A percentile compares a stretch with the other conserved stretches of the same genome.
Evolutionary conservation across 2,113 vertebrate species (phyloP).

Genomic region (Apaloderma vittatum): DNA sequence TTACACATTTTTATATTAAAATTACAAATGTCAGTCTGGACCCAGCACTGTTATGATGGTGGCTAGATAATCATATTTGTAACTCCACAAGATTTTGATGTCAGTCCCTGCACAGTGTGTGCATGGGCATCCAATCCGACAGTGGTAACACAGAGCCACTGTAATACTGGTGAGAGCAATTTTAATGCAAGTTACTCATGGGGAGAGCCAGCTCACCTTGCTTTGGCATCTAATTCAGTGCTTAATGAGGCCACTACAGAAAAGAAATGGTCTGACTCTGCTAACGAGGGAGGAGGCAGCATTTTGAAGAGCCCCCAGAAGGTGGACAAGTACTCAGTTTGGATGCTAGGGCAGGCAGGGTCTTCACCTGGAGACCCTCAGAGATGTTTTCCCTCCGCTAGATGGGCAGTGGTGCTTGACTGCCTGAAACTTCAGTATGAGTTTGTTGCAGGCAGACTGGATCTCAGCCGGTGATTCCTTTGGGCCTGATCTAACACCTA

Average conservation of each 20-base stretch:
- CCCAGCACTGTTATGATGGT: no score
- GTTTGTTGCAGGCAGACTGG: neutral
- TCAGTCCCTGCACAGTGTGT: neutral
- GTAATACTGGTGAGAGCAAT: neutral
- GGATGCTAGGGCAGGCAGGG: neutral
- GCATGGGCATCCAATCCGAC: neutral
- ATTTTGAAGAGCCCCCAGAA: neutral
- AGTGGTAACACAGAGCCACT: neutral
- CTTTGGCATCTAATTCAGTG: neutral
- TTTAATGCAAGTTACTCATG: neutral
- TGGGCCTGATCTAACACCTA: conserved; percentile 24
- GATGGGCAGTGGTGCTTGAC: fast-evolving
- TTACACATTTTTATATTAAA: neutral
- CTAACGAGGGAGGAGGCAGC: neutral
- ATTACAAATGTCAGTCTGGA: neutral
- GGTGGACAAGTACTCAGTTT: neutral
- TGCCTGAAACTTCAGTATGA: fast-evolving
- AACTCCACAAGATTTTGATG: neutral
- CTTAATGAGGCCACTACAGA: neutral
- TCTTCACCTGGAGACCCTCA: neutral
- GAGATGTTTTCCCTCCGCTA: neutral
- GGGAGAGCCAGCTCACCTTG: neutral
- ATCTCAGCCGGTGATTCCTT: neutral
- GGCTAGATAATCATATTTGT: neutral
- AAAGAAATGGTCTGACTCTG: neutral